Evolutionary conservation across 2,113 vertebrate species (phyloP).

Genomic region (Thymallus thymallus): DNA sequence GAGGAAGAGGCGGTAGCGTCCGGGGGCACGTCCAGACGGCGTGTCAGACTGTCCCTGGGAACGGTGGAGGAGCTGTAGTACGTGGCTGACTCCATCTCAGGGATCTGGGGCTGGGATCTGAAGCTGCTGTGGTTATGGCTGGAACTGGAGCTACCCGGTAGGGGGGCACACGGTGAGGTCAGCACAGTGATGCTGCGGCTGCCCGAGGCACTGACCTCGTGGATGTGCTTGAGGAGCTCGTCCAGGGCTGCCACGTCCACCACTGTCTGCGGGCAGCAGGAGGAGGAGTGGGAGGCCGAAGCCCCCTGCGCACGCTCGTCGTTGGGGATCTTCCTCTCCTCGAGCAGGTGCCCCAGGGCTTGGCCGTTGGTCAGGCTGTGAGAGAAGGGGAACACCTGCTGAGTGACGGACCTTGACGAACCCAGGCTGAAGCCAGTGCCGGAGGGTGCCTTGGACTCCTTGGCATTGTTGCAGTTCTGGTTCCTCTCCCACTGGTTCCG

Average conservation of each 20-base stretch:
- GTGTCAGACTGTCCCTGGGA: slow-evolving; percentile 62
- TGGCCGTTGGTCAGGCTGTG: slow-evolving; percentile 54
- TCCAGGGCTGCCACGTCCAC: slow-evolving; percentile 81
- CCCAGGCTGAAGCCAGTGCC: slow-evolving; percentile 18
- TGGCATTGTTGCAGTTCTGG: slow-evolving; percentile 74
- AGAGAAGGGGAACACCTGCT: slow-evolving; percentile 61
- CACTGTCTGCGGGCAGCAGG: slow-evolving; percentile 63
- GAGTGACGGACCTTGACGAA: slow-evolving; percentile 44
- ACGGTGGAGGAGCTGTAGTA: slow-evolving; percentile 69
- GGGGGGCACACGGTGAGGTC: slow-evolving; percentile 55
- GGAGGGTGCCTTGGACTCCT: slow-evolving; percentile 24
- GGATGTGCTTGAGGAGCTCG: slow-evolving; percentile 82
- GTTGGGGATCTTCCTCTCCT: slow-evolving; percentile 52
- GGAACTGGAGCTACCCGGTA: slow-evolving; percentile 20
- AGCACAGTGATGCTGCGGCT: slow-evolving; percentile 66
- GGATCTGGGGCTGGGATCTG: slow-evolving; percentile 51
- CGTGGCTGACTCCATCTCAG: slow-evolving; percentile 27
- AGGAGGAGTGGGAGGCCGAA: slow-evolving; percentile 14
- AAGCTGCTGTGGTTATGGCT: slow-evolving; percentile 43
- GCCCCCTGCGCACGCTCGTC: slow-evolving; percentile 49
- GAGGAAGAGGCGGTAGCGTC: slow-evolving; percentile 44
- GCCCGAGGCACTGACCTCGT: slow-evolving; percentile 68
- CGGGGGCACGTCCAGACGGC: slow-evolving; percentile 66
- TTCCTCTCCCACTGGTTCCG: slow-evolving; percentile 74
- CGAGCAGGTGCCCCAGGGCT: slow-evolving; percentile 39